A percentile compares a stretch with the other conserved stretches of the same genome.
Conservation (phyloP, 2,888 invertebrate species). For the Muschampia staudingeri region DNA sequence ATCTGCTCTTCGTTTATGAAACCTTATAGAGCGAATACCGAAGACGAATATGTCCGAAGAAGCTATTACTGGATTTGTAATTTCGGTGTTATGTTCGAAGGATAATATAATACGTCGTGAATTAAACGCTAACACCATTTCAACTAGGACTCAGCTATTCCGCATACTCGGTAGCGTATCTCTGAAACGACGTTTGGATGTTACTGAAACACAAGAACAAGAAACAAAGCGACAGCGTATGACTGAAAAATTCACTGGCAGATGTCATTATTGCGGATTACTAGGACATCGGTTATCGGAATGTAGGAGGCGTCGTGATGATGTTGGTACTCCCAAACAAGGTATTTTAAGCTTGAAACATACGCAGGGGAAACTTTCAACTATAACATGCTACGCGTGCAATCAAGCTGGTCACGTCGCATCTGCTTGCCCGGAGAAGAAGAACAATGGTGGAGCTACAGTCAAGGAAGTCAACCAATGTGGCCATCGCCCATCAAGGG, state of each 20-base stretch:
- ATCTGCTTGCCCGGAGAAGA: background rate
- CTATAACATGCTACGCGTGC: background rate
- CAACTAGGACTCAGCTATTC: background rate
- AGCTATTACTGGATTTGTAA: background rate
- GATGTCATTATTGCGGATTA: no score
- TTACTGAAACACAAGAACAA: background rate
- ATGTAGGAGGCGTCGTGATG: no score
- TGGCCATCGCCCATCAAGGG: background rate
- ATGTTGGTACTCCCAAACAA: no score
- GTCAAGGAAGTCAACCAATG: conserved; percentile 7
- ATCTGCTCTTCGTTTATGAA: background rate
- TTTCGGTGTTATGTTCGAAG: background rate
- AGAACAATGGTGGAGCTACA: background rate
- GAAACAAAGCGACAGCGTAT: background rate
- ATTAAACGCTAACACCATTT: background rate
- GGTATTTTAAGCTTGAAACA: no score
- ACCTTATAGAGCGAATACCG: background rate
- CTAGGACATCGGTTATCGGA: no score
- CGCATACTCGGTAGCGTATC: background rate
- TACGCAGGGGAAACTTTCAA: background rate
- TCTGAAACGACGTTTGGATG: background rate
- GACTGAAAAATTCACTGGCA: no score
- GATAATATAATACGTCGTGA: background rate
- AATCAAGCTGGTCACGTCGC: background rate
- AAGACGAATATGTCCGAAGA: background rate